A percentile compares a stretch with the other conserved stretches of the same genome.
phyloP scores from a whole-genome alignment of 2,797 vertebrate species.

The Platalea minor region DNA sequence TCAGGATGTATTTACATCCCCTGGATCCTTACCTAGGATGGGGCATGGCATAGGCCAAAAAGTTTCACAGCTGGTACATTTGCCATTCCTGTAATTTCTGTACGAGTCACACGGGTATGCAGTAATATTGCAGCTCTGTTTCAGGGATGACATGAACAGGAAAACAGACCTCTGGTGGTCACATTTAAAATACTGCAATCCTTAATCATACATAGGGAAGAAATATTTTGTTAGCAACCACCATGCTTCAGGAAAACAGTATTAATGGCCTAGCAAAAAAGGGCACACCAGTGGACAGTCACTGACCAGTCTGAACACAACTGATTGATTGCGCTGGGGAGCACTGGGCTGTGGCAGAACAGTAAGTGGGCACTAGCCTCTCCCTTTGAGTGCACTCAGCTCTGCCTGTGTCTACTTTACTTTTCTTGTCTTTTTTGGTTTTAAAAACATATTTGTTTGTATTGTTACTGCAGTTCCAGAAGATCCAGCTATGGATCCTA shows the following conservation, averaged over 20 bases:
- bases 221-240: constrained; percentile 3
- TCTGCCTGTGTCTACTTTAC: neutral
- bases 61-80: constrained; percentile 82
- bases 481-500: neutral
- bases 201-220: constrained; percentile 65
- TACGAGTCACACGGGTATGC: constrained; percentile 89
- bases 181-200: constrained; percentile 89
- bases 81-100: constrained; percentile 82
- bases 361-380: neutral
- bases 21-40: constrained; percentile 34
- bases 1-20: neutral
- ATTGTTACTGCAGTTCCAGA: neutral
- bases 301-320: neutral
- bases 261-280: neutral
- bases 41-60: constrained; percentile 82
- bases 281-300: neutral
- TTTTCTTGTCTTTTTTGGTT: neutral
- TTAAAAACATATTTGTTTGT: neutral
- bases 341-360: neutral
- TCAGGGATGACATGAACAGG: constrained; percentile 86
- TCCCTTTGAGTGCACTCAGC: neutral
- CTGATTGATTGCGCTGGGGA: neutral
- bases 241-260: neutral
- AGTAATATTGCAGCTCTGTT: constrained; percentile 83
- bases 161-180: constrained; percentile 93